Conservation (phyloP, 2,888 invertebrate genomes). For the Drosophila melanosoma region DNA sequence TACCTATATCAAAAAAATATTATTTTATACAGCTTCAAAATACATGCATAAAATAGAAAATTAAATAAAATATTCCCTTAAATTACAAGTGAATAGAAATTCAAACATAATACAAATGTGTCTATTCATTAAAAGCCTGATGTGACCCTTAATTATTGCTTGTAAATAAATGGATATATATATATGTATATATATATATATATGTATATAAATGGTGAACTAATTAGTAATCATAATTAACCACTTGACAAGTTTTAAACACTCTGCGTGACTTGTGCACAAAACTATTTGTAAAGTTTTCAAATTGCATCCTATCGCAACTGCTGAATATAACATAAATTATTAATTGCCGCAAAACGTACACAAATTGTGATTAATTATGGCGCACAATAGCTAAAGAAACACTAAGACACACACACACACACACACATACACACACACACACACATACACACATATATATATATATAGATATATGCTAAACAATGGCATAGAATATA, state of each 20-base stretch:
- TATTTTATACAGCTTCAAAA: background rate
- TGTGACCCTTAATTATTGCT: conserved; percentile 1
- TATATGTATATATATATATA: conserved; percentile 10
- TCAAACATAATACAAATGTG: background rate
- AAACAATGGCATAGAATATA: conserved; percentile 54
- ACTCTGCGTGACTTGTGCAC: conserved; percentile 33
- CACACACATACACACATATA: conserved; percentile 2
- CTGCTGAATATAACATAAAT: conserved; percentile 58
- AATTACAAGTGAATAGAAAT: background rate
- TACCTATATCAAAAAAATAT: background rate
- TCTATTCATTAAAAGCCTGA: too few relatives aligned
- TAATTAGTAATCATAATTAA: conserved; percentile 53
- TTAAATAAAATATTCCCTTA: background rate
- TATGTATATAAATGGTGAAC: conserved; percentile 26
- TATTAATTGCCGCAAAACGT: conserved; percentile 73
- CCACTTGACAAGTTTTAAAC: conserved; percentile 54
- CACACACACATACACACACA: background rate
- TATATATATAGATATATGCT: conserved; percentile 25
- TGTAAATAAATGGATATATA: background rate
- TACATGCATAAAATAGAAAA: background rate
- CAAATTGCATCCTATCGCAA: conserved; percentile 31
- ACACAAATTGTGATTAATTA: conserved; percentile 78
- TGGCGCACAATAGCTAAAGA: conserved; percentile 57
- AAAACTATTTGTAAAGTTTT: conserved; percentile 44
- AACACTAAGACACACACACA: conserved; percentile 26